Conservation (phyloP, 2,113 vertebrate species). For the Ophthalmolycus amberensis region DNA sequence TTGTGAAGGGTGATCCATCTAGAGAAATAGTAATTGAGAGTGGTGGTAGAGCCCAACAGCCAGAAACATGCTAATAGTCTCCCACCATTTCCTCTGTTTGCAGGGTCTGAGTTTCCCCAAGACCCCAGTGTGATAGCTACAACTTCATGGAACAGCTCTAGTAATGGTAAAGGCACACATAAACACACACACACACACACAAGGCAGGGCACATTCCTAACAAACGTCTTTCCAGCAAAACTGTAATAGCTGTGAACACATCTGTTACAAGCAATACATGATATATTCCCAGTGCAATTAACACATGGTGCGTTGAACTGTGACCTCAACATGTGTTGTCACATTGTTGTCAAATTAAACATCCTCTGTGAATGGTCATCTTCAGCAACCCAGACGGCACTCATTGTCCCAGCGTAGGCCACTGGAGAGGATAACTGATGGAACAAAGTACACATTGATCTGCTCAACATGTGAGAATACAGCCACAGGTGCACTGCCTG, state of each 20-base stretch:
- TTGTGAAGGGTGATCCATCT: background rate
- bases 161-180: conserved; percentile 83
- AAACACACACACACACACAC: conserved; percentile 14
- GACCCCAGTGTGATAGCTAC: conserved; percentile 88
- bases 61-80: conserved; percentile 27
- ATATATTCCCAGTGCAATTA: conserved; percentile 11
- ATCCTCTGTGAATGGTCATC: conserved; percentile 18
- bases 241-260: conserved; percentile 9
- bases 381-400: conserved; percentile 20
- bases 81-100: conserved; percentile 67
- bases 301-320: background rate
- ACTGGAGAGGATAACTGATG: conserved; percentile 44
- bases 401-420: conserved; percentile 2
- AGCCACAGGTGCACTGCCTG: conserved; percentile 49
- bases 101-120: conserved; percentile 88
- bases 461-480: conserved; percentile 42
- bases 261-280: conserved; percentile 12
- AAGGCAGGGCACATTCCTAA: background rate
- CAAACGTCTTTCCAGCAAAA: background rate
- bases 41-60: too few relatives aligned
- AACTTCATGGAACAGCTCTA: conserved; percentile 91
- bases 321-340: conserved; percentile 9
- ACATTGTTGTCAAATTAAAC: conserved; percentile 19
- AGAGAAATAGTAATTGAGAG: background rate
- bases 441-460: conserved; percentile 54